Percentiles rank a stretch among this genome's conserved stretches.
Evolutionary conservation across 2,113 vertebrate genomes (phyloP).

Genomic region (Myanophis thanlyinensis): DNA sequence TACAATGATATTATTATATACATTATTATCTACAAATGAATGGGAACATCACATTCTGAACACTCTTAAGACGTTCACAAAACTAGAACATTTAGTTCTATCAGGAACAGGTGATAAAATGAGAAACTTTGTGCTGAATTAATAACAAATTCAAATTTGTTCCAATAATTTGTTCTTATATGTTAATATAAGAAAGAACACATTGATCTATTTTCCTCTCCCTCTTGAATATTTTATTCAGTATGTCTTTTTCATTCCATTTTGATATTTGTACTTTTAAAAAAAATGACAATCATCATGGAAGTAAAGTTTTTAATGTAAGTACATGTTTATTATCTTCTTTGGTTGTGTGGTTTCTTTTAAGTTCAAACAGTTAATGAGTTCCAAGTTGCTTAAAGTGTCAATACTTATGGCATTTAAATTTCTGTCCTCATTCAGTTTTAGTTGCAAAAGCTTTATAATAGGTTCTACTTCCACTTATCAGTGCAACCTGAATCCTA

Average conservation of each 20-base stretch:
- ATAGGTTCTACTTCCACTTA: background rate
- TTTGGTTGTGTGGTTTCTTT: background rate
- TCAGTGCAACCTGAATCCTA: fast-evolving
- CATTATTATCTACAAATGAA: background rate
- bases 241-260: background rate
- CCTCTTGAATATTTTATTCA: background rate
- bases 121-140: background rate
- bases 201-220: background rate
- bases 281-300: background rate
- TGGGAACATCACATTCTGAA: background rate
- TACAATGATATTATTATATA: background rate
- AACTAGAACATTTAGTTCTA: background rate
- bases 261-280: background rate
- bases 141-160: background rate
- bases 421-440: background rate
- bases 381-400: background rate
- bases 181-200: background rate
- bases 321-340: background rate
- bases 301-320: background rate
- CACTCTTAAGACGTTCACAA: background rate
- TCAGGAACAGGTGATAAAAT: background rate
- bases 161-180: background rate
- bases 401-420: background rate
- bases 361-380: background rate
- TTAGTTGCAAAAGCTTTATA: slow-evolving; percentile 1